Base-by-base conservation (phyloP, 1,140 invertebrate species). In the Heliconius himera region DNA sequence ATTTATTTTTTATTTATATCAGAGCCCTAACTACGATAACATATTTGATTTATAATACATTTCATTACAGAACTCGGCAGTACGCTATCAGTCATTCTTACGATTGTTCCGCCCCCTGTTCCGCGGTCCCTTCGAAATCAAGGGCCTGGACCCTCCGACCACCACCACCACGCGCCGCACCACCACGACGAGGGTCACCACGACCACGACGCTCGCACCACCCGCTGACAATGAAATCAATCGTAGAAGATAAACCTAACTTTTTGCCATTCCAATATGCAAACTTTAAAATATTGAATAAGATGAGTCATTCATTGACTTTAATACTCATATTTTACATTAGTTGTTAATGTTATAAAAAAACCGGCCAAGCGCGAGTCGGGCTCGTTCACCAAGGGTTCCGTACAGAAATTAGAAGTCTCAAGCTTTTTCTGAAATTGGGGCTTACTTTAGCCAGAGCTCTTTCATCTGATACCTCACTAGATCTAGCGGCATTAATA, bases 81-180 rank as follows among this genome's bases (percentile, higher is more conserved):
- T 96, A 72, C 95, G 96, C 70, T 96, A 96, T 78, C 95, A 96
- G 81, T 95, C 95, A 1, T 94, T 97, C 82, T 88, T 96, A 72
- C 94, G 96, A 38, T 92, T 96, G 13, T 96, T 97, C 87, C 96
- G 96, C 76, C 96, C 96, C 0, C 84, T 97, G 41, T 96, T 97
- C 88, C 95, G 96, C 2, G 96, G 96, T n/a, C 94, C 93, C 11
- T 95, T 97, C 82, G 95, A 96, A 70, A 96, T 96, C 74, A 96
- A 96, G 84, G 96, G 96, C 1, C 93, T 95, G n/a, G 94, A 96
- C 79, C 95, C 95, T 22, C 87, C 95, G 46, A 95, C 95, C 46
- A 95, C 95, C 20, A 95, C 95, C 73, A 95, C 95, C 18, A 87
- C 95, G 8, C 95, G 94, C 70, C 95, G 94, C 11, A 95, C 91